Conservation (phyloP, 2,113 vertebrate species). For the Campylomormyrus tamandua region DNA sequence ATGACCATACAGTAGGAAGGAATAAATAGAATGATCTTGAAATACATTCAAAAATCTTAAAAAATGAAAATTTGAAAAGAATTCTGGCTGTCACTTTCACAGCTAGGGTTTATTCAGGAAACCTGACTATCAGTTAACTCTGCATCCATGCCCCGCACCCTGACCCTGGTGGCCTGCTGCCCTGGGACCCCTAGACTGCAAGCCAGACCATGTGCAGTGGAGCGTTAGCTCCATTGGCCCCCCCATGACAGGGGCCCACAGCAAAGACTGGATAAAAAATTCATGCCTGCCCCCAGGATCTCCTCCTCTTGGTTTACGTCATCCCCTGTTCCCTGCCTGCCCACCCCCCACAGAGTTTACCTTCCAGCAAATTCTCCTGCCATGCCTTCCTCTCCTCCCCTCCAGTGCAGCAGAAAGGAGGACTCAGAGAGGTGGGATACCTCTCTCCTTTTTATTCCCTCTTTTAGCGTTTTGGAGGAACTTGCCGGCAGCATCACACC, state of each 20-base stretch:
- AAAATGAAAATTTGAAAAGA: neutral
- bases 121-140: neutral
- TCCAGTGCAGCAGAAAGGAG: neutral
- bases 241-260: neutral
- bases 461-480: neutral
- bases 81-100: neutral
- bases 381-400: neutral
- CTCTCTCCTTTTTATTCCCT: neutral
- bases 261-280: conserved; percentile 7
- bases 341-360: neutral
- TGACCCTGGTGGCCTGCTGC: neutral
- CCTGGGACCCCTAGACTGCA: neutral
- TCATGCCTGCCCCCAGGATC: neutral
- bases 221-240: neutral
- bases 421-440: neutral
- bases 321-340: neutral
- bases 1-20: neutral
- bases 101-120: neutral
- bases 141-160: neutral
- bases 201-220: neutral
- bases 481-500: neutral
- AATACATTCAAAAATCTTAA: neutral
- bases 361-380: neutral
- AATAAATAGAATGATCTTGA: neutral
- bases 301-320: neutral